phyloP scores from a whole-genome alignment of 2,113 vertebrate genomes.

The Myotis lucifugus region DNA sequence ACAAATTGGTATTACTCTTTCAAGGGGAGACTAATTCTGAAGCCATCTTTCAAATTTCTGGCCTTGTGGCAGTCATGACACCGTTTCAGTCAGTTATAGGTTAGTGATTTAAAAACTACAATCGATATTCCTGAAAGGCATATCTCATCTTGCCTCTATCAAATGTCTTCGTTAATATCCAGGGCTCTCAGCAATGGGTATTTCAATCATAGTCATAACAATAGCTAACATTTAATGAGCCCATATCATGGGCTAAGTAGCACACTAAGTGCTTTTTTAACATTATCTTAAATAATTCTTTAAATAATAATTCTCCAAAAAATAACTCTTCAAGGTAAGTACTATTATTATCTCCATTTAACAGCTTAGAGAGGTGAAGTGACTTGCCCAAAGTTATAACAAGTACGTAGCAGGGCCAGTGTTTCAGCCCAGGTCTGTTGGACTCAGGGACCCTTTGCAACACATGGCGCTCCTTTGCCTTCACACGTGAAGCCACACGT shows the following conservation, averaged over 20 bases:
- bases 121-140: background rate
- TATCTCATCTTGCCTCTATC: background rate
- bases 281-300: slow-evolving; percentile 7
- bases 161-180: background rate
- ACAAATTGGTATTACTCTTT: background rate
- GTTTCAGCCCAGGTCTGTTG: background rate
- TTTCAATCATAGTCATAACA: background rate
- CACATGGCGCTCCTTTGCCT: no score
- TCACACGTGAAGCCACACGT: background rate
- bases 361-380: background rate
- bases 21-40: background rate
- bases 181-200: background rate
- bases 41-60: background rate
- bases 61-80: background rate
- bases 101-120: background rate
- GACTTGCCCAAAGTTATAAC: background rate
- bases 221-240: background rate
- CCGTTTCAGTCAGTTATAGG: background rate
- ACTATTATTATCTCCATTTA: background rate
- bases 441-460: background rate
- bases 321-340: background rate
- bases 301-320: background rate
- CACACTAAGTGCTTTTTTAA: background rate
- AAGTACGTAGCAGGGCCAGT: background rate
- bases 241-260: background rate